These are phyloP conservation scores for Caradrina clavipalpis DNA, from an alignment of 2,888 invertebrate species.

Conservation along the genomic window DNA sequence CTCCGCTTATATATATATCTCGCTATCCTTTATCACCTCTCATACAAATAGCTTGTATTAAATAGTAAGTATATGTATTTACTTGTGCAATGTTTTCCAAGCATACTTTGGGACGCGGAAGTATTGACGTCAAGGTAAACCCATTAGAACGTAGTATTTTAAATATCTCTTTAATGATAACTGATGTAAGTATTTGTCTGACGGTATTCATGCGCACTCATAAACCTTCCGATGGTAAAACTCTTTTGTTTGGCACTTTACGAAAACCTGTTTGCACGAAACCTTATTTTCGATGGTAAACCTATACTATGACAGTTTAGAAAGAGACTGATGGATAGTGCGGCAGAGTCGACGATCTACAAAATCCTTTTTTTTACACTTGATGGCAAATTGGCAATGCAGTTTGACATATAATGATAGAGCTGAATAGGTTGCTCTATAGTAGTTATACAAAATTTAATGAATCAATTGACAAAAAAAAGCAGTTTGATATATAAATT, in stretches of 20 bases:
- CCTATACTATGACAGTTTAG: too few relatives aligned
- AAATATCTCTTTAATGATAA: constrained; percentile 44
- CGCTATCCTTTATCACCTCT: neutral
- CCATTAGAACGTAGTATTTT: constrained; percentile 57
- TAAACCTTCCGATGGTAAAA: neutral
- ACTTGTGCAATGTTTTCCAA: constrained; percentile 82
- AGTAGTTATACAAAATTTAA: too few relatives aligned
- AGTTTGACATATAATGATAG: too few relatives aligned
- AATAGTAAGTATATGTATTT: constrained; percentile 39
- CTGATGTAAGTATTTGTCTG: constrained; percentile 44
- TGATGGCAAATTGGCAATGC: too few relatives aligned
- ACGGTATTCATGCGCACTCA: constrained; percentile 24
- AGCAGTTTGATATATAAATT: too few relatives aligned
- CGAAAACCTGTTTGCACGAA: neutral
- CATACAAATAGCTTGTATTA: constrained; percentile 13
- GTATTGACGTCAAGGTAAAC: constrained; percentile 93
- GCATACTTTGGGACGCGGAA: constrained; percentile 90
- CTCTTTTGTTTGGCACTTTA: neutral
- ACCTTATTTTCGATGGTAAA: neutral
- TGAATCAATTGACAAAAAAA: too few relatives aligned
- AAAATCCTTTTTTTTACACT: too few relatives aligned
- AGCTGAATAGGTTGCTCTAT: too few relatives aligned
- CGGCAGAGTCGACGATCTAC: too few relatives aligned
- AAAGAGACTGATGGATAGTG: too few relatives aligned
- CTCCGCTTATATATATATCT: neutral